phyloP scores from a whole-genome alignment of 2,113 vertebrate genomes.

The Azemiops feae region DNA sequence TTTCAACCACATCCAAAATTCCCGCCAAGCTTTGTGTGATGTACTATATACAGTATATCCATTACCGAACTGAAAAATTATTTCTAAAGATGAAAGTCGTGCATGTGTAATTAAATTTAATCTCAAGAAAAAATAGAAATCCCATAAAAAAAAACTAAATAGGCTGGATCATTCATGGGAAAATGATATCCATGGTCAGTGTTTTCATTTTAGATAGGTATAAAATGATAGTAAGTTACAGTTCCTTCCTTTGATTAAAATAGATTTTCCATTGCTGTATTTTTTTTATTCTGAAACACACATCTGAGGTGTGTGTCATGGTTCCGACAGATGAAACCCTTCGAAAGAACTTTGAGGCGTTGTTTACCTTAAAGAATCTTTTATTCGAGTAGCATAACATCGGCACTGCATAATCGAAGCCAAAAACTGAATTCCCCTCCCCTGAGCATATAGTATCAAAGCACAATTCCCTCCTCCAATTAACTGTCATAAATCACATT shows the following conservation, averaged over 20 bases:
- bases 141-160: neutral
- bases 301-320: neutral
- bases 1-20: neutral
- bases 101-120: constrained; percentile 19
- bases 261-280: neutral
- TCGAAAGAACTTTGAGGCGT: too few relatives aligned
- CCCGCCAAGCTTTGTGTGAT: neutral
- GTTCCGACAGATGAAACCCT: too few relatives aligned
- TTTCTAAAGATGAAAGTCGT: constrained; percentile 7
- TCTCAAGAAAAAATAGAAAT: neutral
- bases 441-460: too few relatives aligned
- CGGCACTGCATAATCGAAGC: too few relatives aligned
- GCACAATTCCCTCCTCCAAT: too few relatives aligned
- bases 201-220: neutral
- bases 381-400: too few relatives aligned
- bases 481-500: too few relatives aligned
- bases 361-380: too few relatives aligned
- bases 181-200: neutral
- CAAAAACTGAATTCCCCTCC: too few relatives aligned
- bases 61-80: neutral
- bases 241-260: too few relatives aligned
- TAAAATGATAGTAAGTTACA: neutral
- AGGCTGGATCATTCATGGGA: neutral
- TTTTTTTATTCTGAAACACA: neutral
- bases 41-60: neutral